phyloP scores from a whole-genome alignment of 2,888 invertebrate genomes.

The Chloroclysta siterata region DNA sequence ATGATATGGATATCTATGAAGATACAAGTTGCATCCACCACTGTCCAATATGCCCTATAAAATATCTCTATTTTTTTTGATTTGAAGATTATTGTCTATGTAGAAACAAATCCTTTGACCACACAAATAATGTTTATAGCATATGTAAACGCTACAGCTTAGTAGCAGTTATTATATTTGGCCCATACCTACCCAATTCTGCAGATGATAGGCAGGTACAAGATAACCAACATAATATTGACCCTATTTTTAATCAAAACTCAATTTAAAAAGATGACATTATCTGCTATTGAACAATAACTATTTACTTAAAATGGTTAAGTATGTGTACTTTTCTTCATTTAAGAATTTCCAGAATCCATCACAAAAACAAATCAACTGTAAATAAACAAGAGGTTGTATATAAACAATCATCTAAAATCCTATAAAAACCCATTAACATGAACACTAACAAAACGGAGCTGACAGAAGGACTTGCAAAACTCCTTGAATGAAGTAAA shows the following conservation, averaged over 20 bases:
- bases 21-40: too few species aligned
- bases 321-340: neutral
- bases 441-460: neutral
- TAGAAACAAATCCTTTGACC: neutral
- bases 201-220: too few species aligned
- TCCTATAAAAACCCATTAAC: too few species aligned
- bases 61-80: too few species aligned
- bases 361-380: neutral
- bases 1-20: too few species aligned
- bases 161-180: too few species aligned
- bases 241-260: neutral
- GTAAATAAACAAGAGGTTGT: neutral
- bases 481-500: constrained; percentile 30
- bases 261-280: neutral
- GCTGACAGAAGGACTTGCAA: constrained; percentile 13
- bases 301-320: too few species aligned
- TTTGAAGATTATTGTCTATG: neutral
- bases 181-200: too few species aligned
- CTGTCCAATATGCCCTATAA: too few species aligned
- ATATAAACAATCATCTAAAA: too few species aligned
- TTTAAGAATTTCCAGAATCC: neutral
- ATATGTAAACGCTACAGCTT: too few species aligned
- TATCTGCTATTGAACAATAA: too few species aligned
- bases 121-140: neutral
- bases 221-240: neutral